Evolutionary conservation across 2,888 invertebrate genomes (phyloP).

Genomic region (Diaphora mendica): DNA sequence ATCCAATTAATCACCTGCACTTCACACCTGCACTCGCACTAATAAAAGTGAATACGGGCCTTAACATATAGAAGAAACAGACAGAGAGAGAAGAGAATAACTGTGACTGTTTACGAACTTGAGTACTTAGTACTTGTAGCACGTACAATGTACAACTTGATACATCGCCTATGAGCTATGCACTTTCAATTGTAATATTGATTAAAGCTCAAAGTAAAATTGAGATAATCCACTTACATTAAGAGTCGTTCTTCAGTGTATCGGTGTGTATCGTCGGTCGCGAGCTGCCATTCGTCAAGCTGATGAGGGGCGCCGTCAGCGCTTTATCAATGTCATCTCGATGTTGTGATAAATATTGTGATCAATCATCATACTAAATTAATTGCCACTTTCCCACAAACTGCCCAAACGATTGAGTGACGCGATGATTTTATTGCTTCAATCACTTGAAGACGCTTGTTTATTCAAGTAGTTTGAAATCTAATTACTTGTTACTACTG

Average conservation of each 20-base stretch:
- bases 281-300: neutral
- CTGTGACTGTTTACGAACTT: neutral
- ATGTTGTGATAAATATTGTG: conserved; percentile 15
- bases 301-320: conserved; percentile 7
- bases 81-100: neutral
- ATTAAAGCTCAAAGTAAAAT: neutral
- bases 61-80: neutral
- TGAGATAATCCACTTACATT: neutral
- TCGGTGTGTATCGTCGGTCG: neutral
- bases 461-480: neutral
- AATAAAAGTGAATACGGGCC: no score
- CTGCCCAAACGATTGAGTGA: neutral
- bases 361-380: conserved; percentile 14
- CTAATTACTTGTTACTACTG: neutral
- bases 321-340: conserved; percentile 19
- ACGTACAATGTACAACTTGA: neutral
- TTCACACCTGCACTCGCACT: no score
- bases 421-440: neutral
- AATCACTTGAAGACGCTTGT: neutral
- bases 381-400: conserved; percentile 9
- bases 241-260: neutral
- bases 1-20: no score
- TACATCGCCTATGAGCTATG: neutral
- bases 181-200: neutral
- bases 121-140: neutral